phyloP scores from a whole-genome alignment of 2,113 vertebrate species.

The Ciconia maguari region DNA sequence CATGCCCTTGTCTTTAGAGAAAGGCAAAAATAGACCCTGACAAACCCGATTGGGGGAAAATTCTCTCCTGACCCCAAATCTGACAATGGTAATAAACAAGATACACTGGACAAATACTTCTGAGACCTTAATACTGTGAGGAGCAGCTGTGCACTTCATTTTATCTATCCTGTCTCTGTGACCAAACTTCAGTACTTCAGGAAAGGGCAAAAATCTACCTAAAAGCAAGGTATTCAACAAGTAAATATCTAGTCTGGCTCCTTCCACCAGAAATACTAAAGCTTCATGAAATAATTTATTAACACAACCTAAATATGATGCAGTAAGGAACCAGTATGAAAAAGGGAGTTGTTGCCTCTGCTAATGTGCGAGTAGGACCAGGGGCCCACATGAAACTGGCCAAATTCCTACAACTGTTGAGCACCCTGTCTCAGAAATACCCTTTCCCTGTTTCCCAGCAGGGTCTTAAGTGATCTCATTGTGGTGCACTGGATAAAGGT shows the following conservation, averaged over 20 bases:
- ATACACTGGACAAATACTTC: not conserved
- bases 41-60: rapidly evolving
- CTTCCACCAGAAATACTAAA: not conserved
- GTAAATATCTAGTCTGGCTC: not conserved
- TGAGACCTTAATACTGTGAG: not conserved
- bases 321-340: not conserved
- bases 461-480: not conserved
- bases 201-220: not conserved
- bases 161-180: not conserved
- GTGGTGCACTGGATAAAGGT: not conserved
- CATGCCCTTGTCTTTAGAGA: not conserved
- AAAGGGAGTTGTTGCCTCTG: not conserved
- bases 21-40: not conserved
- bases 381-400: not conserved
- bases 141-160: not conserved
- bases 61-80: not conserved
- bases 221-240: not conserved
- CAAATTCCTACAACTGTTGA: not conserved
- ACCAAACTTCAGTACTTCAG: not conserved
- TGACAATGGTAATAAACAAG: not conserved
- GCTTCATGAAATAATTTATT: not conserved
- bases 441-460: not conserved
- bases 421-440: not conserved
- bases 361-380: not conserved
- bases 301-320: not conserved